phyloP scores from a whole-genome alignment of 2,113 vertebrate genomes.

The Oncorhynchus tshawytscha region DNA sequence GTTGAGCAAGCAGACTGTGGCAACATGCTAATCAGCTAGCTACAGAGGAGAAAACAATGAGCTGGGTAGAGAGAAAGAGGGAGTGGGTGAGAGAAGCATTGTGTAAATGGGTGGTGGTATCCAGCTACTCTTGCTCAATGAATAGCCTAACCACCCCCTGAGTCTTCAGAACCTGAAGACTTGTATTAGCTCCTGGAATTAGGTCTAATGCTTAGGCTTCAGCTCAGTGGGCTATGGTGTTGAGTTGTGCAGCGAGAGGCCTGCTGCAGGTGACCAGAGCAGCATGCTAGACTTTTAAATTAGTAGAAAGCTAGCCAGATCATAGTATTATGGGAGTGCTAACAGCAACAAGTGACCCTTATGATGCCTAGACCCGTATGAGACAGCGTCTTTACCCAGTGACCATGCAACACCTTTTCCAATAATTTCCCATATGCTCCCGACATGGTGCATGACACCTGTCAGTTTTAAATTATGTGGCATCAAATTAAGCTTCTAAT shows the following conservation, averaged over 20 bases:
- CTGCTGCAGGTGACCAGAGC: neutral
- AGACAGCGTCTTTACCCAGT: neutral
- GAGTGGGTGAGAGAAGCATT: neutral
- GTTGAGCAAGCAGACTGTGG: neutral
- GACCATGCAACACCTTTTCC: too few relatives aligned
- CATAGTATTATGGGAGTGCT: neutral
- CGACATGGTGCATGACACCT: too few relatives aligned
- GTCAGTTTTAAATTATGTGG: too few relatives aligned
- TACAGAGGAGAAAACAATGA: neutral
- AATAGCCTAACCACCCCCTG: neutral
- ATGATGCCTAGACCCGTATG: neutral
- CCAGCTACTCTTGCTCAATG: too few relatives aligned
- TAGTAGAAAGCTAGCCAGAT: neutral
- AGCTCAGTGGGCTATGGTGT: neutral
- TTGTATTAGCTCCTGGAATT: neutral
- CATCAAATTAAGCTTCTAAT: neutral
- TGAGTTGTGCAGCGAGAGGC: neutral
- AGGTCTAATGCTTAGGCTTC: neutral
- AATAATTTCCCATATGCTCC: too few relatives aligned
- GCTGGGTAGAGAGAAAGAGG: neutral
- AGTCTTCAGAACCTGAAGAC: neutral
- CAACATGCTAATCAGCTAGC: neutral
- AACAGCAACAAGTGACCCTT: neutral
- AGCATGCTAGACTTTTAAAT: neutral
- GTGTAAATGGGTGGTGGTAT: neutral